Conservation (phyloP, 2,113 vertebrate genomes). For the Sylvietta virens region DNA sequence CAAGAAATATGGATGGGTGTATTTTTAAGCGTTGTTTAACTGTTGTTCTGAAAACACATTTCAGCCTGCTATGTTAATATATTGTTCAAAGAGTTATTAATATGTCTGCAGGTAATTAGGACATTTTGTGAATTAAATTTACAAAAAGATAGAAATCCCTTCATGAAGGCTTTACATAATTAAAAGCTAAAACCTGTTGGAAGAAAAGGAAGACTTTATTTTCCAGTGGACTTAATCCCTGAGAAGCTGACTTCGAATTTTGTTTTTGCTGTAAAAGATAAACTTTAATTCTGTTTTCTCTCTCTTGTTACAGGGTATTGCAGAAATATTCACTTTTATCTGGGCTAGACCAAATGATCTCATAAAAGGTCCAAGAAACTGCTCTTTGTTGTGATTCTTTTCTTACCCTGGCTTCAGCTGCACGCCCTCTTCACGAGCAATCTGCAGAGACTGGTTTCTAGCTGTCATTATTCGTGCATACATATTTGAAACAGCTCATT, state of each 20-base stretch:
- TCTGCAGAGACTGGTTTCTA: neutral
- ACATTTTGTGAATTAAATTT: conserved; percentile 25
- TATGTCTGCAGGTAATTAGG: conserved; percentile 3
- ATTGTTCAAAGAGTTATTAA: conserved; percentile 4
- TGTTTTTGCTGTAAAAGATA: conserved; percentile 26
- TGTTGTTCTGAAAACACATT: conserved; percentile 18
- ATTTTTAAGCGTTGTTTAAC: neutral
- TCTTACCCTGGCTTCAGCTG: conserved; percentile 2
- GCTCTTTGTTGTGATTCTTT: neutral
- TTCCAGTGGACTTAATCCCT: conserved; percentile 23
- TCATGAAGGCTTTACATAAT: conserved; percentile 41
- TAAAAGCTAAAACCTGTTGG: conserved; percentile 15
- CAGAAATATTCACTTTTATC: conserved; percentile 13
- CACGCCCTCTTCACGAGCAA: neutral
- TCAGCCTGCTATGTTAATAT: neutral
- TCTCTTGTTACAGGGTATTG: conserved; percentile 41
- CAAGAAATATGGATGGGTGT: neutral
- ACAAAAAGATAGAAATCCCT: conserved; percentile 4
- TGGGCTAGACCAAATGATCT: neutral
- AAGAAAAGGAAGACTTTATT: neutral
- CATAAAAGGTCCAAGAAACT: neutral
- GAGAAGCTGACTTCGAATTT: conserved; percentile 12
- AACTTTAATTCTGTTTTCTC: conserved; percentile 48
- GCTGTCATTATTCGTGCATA: neutral
- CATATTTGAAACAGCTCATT: conserved; percentile 26